Percentiles rank a stretch among this genome's conserved stretches.
Conservation (phyloP, 2,888 invertebrate species). For the Digitonthophagus gazella region DNA sequence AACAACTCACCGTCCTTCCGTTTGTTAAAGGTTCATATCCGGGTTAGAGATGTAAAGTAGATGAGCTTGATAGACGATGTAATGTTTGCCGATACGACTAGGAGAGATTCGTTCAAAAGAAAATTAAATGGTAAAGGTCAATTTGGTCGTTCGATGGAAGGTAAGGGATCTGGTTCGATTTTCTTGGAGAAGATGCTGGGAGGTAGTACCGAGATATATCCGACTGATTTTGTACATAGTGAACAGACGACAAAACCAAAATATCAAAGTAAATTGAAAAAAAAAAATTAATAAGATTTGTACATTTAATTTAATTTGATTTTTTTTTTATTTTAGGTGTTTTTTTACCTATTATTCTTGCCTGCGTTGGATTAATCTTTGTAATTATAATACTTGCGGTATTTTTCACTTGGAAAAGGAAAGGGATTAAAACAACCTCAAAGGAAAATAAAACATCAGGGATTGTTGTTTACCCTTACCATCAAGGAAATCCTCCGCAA, state of each 20-base stretch:
- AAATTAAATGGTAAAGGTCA: too few relatives aligned
- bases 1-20: background rate
- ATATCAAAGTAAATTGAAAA: background rate
- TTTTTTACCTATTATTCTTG: slow-evolving; percentile 41
- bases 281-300: too few relatives aligned
- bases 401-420: slow-evolving; percentile 51
- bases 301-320: background rate
- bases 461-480: slow-evolving; percentile 64
- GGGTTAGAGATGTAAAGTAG: background rate
- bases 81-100: background rate
- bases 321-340: slow-evolving; percentile 39
- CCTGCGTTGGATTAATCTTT: slow-evolving; percentile 35
- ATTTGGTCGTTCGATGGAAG: too few relatives aligned
- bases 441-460: slow-evolving; percentile 56
- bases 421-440: slow-evolving; percentile 50
- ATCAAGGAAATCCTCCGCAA: slow-evolving; percentile 59
- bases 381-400: slow-evolving; percentile 45
- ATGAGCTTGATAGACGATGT: background rate
- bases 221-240: background rate
- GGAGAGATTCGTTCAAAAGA: background rate
- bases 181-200: background rate
- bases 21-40: background rate
- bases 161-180: background rate
- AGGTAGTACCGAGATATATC: background rate
- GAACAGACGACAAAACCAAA: background rate